Conservation (phyloP, 2,797 vertebrate genomes). For the Rhyacichthys aspro region DNA sequence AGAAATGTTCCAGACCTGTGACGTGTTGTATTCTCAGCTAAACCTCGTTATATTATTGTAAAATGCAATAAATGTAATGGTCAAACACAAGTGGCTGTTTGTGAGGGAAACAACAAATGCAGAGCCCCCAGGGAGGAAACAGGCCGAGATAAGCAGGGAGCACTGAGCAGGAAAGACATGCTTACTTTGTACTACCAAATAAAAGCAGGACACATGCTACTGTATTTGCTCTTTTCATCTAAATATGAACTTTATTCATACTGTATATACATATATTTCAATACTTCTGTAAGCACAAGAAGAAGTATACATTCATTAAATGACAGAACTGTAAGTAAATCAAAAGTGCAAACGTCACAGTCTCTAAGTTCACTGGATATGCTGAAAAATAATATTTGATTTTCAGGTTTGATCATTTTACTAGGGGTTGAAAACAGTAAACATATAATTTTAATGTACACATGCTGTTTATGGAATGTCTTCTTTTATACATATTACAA, state of each 20-base stretch:
- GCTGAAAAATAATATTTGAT: too few species aligned
- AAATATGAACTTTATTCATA: conserved; percentile 30
- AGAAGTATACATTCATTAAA: conserved; percentile 19
- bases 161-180: conserved; percentile 39
- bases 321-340: background rate
- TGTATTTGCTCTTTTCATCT: background rate
- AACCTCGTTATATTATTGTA: background rate
- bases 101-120: conserved; percentile 21
- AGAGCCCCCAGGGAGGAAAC: conserved; percentile 53
- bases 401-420: background rate
- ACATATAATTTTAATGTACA: background rate
- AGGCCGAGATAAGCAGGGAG: conserved; percentile 36
- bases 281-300: conserved; percentile 16
- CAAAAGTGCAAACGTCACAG: conserved; percentile 69
- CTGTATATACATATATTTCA: conserved; percentile 13
- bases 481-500: conserved; percentile 4
- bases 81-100: conserved; percentile 19
- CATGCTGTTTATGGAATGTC: conserved; percentile 10
- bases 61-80: background rate
- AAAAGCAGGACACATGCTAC: conserved; percentile 12
- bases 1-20: too few species aligned
- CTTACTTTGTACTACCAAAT: conserved; percentile 21
- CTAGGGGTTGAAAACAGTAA: background rate
- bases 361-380: conserved; percentile 21
- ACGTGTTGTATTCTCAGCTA: too few species aligned